A percentile compares a stretch with the other conserved stretches of the same genome.
These are phyloP conservation scores for Botrylloides violaceus DNA, from an alignment of 23 tunicate genomes.

Conservation along the genomic window DNA sequence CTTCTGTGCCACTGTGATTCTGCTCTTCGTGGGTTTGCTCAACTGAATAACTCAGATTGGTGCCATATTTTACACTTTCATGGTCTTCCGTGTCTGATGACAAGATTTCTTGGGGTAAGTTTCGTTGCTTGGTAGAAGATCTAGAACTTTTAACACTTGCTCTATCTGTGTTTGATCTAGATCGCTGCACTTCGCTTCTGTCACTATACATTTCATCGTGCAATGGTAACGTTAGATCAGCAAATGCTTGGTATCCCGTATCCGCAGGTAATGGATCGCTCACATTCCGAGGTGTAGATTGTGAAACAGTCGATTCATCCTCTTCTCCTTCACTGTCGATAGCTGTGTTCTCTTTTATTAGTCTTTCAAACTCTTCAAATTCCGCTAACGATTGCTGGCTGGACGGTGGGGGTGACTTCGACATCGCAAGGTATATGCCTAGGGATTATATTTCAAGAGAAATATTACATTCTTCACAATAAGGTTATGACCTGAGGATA, in stretches of 20 bases:
- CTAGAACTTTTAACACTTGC: background rate
- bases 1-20: background rate
- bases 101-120: background rate
- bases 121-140: background rate
- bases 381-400: conserved; percentile 54
- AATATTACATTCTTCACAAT: no score
- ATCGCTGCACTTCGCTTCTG: background rate
- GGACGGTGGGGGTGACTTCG: background rate
- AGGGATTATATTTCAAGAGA: no score
- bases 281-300: background rate
- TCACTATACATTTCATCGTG: background rate
- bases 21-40: background rate
- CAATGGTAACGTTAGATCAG: background rate
- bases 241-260: background rate
- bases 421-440: background rate
- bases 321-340: conserved; percentile 48
- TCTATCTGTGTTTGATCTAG: background rate
- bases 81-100: background rate
- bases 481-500: no score
- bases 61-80: background rate
- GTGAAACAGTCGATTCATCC: background rate
- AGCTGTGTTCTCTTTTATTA: conserved; percentile 63
- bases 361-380: conserved; percentile 75
- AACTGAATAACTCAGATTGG: background rate
- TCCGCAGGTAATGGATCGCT: background rate